A percentile compares a stretch with the other conserved stretches of the same genome.
phyloP scores from a whole-genome alignment of 2,113 vertebrate genomes.

The Silurus asotus region DNA sequence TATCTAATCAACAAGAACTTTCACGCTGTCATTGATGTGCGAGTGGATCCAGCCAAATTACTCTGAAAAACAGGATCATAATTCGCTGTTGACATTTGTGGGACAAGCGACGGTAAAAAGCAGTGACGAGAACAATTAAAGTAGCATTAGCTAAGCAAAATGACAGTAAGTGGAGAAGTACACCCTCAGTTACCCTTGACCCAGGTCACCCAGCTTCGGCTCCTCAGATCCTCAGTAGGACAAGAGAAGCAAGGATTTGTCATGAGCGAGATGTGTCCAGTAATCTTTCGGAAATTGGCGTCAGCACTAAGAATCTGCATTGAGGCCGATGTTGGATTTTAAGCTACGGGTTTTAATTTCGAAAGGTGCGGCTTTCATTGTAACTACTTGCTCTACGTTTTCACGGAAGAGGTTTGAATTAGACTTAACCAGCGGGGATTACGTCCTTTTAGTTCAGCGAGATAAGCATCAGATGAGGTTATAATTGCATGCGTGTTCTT shows the following conservation, averaged over 20 bases:
- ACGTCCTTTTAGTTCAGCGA: constrained; percentile 43
- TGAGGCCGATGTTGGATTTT: constrained; percentile 23
- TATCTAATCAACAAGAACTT: constrained; percentile 21
- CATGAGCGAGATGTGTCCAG: constrained; percentile 28
- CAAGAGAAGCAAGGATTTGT: constrained; percentile 33
- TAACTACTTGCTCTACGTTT: constrained; percentile 31
- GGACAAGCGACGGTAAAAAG: constrained; percentile 44
- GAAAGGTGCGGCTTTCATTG: not conserved
- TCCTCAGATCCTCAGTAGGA: constrained; percentile 24
- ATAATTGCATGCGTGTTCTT: constrained; percentile 57
- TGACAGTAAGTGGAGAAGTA: constrained; percentile 46
- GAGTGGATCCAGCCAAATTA: constrained; percentile 45
- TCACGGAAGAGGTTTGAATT: constrained; percentile 39
- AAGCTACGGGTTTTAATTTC: constrained; percentile 2
- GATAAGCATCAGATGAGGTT: constrained; percentile 55
- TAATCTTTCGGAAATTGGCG: constrained; percentile 1
- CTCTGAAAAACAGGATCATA: constrained; percentile 46
- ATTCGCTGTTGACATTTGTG: constrained; percentile 56
- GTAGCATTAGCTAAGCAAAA: constrained; percentile 45
- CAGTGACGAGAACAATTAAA: constrained; percentile 45
- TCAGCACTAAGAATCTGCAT: constrained; percentile 27
- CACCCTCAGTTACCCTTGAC: constrained; percentile 50
- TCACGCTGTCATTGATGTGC: constrained; percentile 42
- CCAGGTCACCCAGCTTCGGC: constrained; percentile 25
- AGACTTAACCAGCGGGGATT: constrained; percentile 47